These are phyloP conservation scores for Tangara arthus DNA, from an alignment of 2,797 vertebrate species.

Conservation along the genomic window DNA sequence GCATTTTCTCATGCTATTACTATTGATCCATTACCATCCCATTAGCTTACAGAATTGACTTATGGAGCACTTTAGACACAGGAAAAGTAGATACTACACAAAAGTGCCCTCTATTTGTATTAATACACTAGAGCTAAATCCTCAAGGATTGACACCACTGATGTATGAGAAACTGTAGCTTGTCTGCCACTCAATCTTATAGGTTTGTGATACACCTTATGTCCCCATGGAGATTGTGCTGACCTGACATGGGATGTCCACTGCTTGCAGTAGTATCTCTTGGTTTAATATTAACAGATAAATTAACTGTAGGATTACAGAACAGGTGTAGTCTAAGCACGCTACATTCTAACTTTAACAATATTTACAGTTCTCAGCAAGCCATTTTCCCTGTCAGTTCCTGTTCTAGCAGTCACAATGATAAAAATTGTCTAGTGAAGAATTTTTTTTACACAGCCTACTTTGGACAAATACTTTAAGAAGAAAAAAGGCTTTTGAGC, in stretches of 20 bases:
- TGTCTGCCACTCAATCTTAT: neutral
- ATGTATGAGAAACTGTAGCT: neutral
- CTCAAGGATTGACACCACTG: neutral
- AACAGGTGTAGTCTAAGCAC: neutral
- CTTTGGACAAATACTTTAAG: neutral
- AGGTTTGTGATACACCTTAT: neutral
- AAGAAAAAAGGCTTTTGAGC: neutral
- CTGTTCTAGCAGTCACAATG: neutral
- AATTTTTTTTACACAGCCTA: neutral
- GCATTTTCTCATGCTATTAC: neutral
- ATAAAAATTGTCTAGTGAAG: neutral
- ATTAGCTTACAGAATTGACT: slow-evolving; percentile 10
- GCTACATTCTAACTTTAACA: neutral
- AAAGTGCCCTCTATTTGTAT: neutral
- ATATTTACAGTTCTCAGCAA: neutral
- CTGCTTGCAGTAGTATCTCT: neutral
- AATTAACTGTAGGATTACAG: neutral
- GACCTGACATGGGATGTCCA: neutral
- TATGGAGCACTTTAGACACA: neutral
- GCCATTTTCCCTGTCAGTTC: neutral
- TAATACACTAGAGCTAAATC: neutral
- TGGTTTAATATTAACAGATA: neutral
- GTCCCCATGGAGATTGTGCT: neutral
- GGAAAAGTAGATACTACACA: neutral
- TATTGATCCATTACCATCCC: neutral